Evolutionary conservation across 2,888 invertebrate genomes (phyloP).

Genomic region (Phyllotreta striolata): DNA sequence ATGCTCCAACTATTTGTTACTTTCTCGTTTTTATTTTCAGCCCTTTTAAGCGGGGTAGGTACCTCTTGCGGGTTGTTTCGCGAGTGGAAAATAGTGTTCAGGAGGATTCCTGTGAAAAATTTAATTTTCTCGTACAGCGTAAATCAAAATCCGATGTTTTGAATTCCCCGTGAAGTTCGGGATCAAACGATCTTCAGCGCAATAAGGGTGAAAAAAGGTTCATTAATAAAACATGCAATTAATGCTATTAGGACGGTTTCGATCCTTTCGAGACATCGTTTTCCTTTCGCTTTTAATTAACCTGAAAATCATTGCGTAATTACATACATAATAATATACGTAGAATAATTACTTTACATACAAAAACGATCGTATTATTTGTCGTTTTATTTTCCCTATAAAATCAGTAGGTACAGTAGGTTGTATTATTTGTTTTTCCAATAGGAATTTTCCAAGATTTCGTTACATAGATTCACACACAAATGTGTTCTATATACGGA

Average conservation of each 20-base stretch:
- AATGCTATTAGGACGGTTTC: conserved; percentile 8
- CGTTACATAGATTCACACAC: conserved; percentile 42
- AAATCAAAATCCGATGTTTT: conserved; percentile 5
- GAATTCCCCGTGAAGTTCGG: conserved; percentile 11
- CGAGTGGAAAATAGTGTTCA: no score
- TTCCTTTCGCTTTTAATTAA: conserved; percentile 11
- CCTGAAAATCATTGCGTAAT: conserved; percentile 1
- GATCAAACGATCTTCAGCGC: conserved; percentile 8
- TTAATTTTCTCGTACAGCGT: background rate
- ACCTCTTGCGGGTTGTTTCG: no score
- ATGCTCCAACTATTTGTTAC: conserved; percentile 34
- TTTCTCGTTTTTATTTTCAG: conserved; percentile 29
- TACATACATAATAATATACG: background rate
- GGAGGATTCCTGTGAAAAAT: no score
- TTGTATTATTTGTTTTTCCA: no score
- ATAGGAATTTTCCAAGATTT: conserved; percentile 27
- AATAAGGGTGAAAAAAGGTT: conserved; percentile 1
- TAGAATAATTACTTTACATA: no score
- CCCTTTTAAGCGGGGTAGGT: conserved; percentile 10
- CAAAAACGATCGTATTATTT: no score
- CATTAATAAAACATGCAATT: conserved; percentile 21
- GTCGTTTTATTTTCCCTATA: no score
- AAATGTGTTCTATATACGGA: conserved; percentile 37
- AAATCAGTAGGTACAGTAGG: no score
- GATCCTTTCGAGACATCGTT: conserved; percentile 9